Conservation (phyloP, 2,113 vertebrate species). For the Prionailurus viverrinus region DNA sequence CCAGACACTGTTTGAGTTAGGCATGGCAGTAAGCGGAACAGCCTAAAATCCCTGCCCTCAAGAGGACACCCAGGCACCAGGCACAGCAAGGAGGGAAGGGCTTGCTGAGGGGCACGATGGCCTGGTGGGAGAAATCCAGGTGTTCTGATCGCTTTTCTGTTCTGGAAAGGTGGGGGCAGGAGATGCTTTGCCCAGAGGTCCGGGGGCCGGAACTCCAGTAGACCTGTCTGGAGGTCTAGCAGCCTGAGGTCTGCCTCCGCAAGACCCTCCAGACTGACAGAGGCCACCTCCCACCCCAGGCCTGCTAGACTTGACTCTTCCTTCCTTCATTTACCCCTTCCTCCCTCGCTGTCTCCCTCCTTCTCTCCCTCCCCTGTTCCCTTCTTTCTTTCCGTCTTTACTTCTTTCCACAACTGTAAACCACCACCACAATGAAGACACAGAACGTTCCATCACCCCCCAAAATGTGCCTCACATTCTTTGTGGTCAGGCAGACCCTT, state of each 20-base stretch:
- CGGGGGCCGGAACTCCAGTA: background rate
- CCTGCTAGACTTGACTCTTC: background rate
- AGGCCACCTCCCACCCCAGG: background rate
- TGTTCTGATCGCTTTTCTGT: background rate
- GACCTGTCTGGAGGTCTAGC: background rate
- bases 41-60: background rate
- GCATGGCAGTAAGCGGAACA: background rate
- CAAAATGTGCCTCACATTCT: background rate
- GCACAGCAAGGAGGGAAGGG: background rate
- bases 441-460: background rate
- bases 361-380: rapidly evolving
- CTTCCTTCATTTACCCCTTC: too few relatives aligned
- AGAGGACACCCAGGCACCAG: background rate
- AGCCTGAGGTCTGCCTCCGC: background rate
- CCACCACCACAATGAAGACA: background rate
- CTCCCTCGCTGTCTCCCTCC: rapidly evolving
- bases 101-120: background rate
- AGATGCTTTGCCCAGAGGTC: background rate
- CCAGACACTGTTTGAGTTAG: background rate
- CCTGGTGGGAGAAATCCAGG: background rate
- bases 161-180: background rate
- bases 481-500: too few relatives aligned
- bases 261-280: background rate
- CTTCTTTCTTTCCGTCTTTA: too few relatives aligned
- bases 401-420: background rate